Percentiles rank a stretch among this genome's conserved stretches.
These are phyloP conservation scores for Paramormyrops hopkinsi DNA, from an alignment of 2,797 vertebrate genomes.

Conservation along the genomic window DNA sequence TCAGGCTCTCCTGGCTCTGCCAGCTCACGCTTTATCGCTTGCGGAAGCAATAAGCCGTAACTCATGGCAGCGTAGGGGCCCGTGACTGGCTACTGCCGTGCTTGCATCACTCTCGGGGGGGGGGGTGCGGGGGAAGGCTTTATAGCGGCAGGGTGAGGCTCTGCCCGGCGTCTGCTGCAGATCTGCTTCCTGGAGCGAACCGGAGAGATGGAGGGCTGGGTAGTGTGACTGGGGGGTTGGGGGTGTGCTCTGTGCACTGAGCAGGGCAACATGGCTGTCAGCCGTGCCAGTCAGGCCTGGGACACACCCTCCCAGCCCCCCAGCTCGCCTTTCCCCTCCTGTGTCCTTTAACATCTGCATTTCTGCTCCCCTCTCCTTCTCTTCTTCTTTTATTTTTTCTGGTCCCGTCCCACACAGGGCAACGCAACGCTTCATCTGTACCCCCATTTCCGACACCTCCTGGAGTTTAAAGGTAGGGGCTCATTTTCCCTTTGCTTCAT, in stretches of 20 bases:
- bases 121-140: constrained; percentile 10
- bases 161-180: constrained; percentile 24
- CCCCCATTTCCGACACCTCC: constrained; percentile 67
- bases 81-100: constrained; percentile 24
- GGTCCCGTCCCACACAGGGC: constrained; percentile 50
- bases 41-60: constrained; percentile 28
- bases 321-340: neutral
- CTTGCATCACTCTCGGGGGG: constrained; percentile 23
- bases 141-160: constrained; percentile 29
- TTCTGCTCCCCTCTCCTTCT: constrained; percentile 18
- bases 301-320: neutral
- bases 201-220: constrained; percentile 41
- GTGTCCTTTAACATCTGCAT: neutral
- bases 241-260: neutral
- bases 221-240: constrained; percentile 7
- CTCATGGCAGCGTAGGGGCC: constrained; percentile 27
- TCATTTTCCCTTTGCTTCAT: neutral
- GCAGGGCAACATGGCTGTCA: neutral
- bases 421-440: constrained; percentile 73
- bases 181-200: neutral
- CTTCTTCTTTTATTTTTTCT: constrained; percentile 26
- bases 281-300: neutral
- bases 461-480: constrained; percentile 71
- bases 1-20: neutral
- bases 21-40: constrained; percentile 23